phyloP scores from a whole-genome alignment of 2,797 vertebrate species.

The Pogoniulus pusillus region DNA sequence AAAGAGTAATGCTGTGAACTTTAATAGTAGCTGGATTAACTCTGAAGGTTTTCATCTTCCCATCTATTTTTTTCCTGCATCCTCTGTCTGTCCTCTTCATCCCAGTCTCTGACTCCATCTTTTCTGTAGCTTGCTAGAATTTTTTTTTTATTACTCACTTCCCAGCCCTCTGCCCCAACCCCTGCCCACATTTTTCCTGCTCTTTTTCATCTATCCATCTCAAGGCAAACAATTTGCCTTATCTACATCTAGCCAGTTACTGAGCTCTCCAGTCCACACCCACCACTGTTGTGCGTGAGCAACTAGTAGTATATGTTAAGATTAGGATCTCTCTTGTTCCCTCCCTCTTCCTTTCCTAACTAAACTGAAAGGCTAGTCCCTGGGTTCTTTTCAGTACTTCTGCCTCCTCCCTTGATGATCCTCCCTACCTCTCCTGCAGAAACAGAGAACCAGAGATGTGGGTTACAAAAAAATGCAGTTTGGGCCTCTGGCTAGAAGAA shows the following conservation, averaged over 20 bases:
- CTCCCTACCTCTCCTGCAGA: not conserved
- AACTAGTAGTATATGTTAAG: not conserved
- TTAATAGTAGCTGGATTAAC: constrained; percentile 4
- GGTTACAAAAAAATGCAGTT: not conserved
- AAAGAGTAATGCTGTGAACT: not conserved
- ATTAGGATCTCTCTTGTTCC: constrained; percentile 17
- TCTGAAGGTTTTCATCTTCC: not conserved
- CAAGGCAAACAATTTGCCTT: constrained; percentile 1
- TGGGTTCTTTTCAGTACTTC: not conserved
- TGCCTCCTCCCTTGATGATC: not conserved
- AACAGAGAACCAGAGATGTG: not conserved
- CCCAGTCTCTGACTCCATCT: not conserved
- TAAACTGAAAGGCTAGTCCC: not conserved
- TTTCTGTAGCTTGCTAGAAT: not conserved
- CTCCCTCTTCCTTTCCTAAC: not conserved
- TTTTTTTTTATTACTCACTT: not conserved
- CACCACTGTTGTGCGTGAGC: not conserved
- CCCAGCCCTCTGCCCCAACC: not conserved
- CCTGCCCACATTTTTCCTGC: not conserved
- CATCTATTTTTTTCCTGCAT: accelerated
- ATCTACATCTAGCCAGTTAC: not conserved
- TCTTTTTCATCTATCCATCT: not conserved
- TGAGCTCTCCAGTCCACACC: constrained; percentile 13
- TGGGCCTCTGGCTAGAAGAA: no score
- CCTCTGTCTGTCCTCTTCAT: not conserved